Evolutionary conservation across 2,888 invertebrate species (phyloP), one percentile per base, ranked within the genome.

Genomic region (Scaptomyza tumidula): DNA sequence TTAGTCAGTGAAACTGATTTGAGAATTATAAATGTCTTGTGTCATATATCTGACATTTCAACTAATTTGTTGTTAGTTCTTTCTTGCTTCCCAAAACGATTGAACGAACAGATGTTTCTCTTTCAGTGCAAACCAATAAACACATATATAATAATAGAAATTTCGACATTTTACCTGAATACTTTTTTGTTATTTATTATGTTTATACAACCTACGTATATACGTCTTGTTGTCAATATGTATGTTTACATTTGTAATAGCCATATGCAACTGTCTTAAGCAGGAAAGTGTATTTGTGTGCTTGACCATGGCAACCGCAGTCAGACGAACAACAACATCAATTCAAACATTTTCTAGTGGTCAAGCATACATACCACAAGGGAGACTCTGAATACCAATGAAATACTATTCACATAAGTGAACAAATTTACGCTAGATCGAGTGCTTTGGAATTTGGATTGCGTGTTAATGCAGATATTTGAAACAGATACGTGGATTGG

Each of bases 401-500:
- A 43, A 45, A 43, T 14, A 35, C 13, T 29, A 49, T 19, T 39
- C 37, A 70, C 31, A 66, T 9, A 19, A 19, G 44, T 10, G 41
- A 49, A 59, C 54, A 61, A 29, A 62, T 78, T 59, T 62, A 63
- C 64, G 67, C 73, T 58, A 65, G 68, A 72, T 71, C 61, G 64
- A 68, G 45, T 41, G 57, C 35, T n/a, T 39, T 50, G 49, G 27
- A 37, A 60, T 54, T 35, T n/a, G 31, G 53, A 71, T 76, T 76
- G 67, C 77, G 80, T 77, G 77, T 46, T 55, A 76, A 56, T 66
- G 60, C 60, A 60, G 27, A 55, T 13, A 53, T 71, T 76, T 58
- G 45, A 56, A 64, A 64, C 45, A 62, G 13, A 43, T 60, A 66
- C 72, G 61, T 72, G 70, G 55, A 65, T 66, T 77, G 89, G 88